These are phyloP conservation scores for Gopherus evgoodei DNA, from an alignment of 2,113 vertebrate species.

Conservation along the genomic window DNA sequence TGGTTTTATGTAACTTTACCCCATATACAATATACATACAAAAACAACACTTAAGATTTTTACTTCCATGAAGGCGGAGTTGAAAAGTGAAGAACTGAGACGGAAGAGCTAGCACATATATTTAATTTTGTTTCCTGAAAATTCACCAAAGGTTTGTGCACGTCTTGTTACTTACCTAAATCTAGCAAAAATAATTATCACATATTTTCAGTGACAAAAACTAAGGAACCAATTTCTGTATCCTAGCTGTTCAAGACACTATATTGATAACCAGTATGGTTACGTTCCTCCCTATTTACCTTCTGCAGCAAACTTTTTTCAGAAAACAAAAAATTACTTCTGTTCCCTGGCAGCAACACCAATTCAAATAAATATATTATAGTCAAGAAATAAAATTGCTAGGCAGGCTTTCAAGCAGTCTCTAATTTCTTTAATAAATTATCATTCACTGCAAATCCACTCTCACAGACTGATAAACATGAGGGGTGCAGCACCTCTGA, in stretches of 20 bases:
- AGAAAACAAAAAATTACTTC: not conserved
- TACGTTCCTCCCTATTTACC: not conserved
- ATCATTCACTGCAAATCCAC: not conserved
- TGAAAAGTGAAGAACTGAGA: not conserved
- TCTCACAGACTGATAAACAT: not conserved
- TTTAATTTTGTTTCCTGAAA: not conserved
- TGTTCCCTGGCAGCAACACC: slow-evolving; percentile 1
- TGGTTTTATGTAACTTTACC: not conserved
- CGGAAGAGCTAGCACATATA: not conserved
- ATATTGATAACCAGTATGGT: not conserved
- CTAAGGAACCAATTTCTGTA: not conserved
- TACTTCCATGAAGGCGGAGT: not conserved
- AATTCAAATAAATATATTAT: not conserved
- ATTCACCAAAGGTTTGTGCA: not conserved
- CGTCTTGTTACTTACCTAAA: not conserved
- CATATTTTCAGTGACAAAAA: not conserved
- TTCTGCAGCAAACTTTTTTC: not conserved
- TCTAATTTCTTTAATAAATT: slow-evolving; percentile 21
- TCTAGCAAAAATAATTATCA: not conserved
- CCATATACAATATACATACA: too few relatives aligned
- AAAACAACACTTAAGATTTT: not conserved
- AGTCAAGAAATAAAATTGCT: not conserved
- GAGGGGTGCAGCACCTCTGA: slow-evolving; percentile 19
- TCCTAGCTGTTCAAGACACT: not conserved
- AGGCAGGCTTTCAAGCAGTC: not conserved